Conservation (phyloP, 2,113 vertebrate species). For the Carassius carassius region DNA sequence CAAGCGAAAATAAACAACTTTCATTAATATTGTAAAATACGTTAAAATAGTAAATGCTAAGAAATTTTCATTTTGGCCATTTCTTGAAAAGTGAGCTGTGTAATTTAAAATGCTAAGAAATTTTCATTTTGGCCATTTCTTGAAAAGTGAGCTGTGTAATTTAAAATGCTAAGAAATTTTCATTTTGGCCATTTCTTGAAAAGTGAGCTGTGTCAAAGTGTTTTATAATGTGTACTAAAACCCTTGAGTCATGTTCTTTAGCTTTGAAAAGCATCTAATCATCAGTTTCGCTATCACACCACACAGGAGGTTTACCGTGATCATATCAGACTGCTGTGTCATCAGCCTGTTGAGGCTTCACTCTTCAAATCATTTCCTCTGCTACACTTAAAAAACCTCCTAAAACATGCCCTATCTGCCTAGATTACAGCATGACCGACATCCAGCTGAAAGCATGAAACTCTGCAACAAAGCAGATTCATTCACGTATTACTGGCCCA, state of each 20-base stretch:
- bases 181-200: not conserved
- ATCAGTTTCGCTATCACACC: not conserved
- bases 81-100: not conserved
- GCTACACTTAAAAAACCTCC: slow-evolving; percentile 16
- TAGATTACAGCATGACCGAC: not conserved
- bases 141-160: not conserved
- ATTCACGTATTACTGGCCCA: not conserved
- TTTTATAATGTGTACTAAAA: not conserved
- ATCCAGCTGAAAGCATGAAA: not conserved
- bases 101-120: not conserved
- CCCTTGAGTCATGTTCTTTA: not conserved
- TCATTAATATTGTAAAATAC: too few relatives aligned
- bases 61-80: not conserved
- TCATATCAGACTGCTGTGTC: slow-evolving; percentile 16
- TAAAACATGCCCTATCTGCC: not conserved
- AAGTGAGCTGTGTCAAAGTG: not conserved
- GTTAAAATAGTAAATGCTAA: not conserved
- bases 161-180: not conserved
- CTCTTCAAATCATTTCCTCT: slow-evolving; percentile 15
- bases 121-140: not conserved
- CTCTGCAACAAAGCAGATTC: slow-evolving; percentile 4
- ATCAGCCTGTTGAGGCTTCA: slow-evolving; percentile 21
- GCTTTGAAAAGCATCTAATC: not conserved
- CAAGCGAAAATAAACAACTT: not conserved
- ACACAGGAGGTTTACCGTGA: not conserved